These are phyloP conservation scores for Sinotaia quadrata DNA, from an alignment of 2,888 invertebrate genomes.

Conservation along the genomic window DNA sequence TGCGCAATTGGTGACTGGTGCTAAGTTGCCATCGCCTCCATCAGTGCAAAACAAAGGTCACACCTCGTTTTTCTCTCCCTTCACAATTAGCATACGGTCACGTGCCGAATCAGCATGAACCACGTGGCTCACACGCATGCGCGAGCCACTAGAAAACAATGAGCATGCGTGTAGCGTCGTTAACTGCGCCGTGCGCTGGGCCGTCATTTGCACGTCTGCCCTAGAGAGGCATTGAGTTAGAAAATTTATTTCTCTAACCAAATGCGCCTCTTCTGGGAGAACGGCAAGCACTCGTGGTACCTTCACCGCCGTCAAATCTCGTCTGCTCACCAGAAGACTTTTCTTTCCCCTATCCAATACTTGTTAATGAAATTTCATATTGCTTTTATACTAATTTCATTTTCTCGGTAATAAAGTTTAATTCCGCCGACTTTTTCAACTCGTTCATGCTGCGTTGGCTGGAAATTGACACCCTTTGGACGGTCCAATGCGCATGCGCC, in stretches of 20 bases:
- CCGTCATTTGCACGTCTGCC: background rate
- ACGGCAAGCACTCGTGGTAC: background rate
- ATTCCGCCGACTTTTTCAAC: constrained; percentile 37
- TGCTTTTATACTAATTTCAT: constrained; percentile 50
- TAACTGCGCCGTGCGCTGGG: background rate
- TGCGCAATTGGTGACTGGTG: too few relatives aligned
- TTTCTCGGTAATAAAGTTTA: constrained; percentile 44
- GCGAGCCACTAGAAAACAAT: constrained; percentile 26
- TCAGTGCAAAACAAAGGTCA: background rate
- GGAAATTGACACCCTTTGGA: constrained; percentile 28
- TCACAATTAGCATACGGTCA: constrained; percentile 23
- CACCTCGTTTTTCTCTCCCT: too few relatives aligned
- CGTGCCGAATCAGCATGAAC: constrained; percentile 6
- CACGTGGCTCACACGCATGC: constrained; percentile 19
- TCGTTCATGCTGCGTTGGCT: constrained; percentile 39
- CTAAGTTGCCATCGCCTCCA: too few relatives aligned
- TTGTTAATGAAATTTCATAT: constrained; percentile 51
- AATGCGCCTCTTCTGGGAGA: constrained; percentile 11
- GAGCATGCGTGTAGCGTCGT: constrained; percentile 27
- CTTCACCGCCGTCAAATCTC: background rate
- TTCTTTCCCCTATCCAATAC: constrained; percentile 35
- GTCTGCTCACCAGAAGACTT: constrained; percentile 3
- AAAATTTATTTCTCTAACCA: constrained; percentile 30
- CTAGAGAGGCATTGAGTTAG: constrained; percentile 23
- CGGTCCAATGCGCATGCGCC: constrained; percentile 30